phyloP scores from a whole-genome alignment of 2,888 invertebrate species.

The Drosophila yooni region DNA sequence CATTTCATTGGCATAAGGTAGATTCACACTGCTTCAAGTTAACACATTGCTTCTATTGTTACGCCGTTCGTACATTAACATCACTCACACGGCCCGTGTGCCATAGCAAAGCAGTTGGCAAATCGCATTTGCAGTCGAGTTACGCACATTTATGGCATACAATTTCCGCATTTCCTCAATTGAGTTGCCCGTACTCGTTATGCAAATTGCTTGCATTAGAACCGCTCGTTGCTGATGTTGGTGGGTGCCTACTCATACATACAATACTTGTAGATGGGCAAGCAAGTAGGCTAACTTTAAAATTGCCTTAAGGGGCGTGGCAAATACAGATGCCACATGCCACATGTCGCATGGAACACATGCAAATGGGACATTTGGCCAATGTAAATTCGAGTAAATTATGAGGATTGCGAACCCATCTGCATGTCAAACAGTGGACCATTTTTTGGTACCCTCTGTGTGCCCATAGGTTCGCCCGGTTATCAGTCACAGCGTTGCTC shows the following conservation, averaged over 20 bases:
- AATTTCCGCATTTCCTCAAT: conserved; percentile 32
- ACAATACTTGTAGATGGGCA: background rate
- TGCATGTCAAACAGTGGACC: conserved; percentile 58
- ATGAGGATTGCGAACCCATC: conserved; percentile 47
- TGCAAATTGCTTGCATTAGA: conserved; percentile 31
- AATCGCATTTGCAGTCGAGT: conserved; percentile 29
- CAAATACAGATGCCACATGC: conserved; percentile 19
- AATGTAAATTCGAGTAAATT: conserved; percentile 63
- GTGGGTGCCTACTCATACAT: background rate
- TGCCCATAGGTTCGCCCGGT: conserved; percentile 20
- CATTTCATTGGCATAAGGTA: background rate
- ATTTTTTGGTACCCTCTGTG: conserved; percentile 5
- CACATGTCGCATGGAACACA: conserved; percentile 7
- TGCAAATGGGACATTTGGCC: conserved; percentile 36
- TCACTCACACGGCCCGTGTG: conserved; percentile 23
- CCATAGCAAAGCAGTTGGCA: conserved; percentile 20
- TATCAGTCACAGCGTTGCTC: conserved; percentile 63
- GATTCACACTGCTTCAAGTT: background rate
- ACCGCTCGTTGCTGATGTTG: background rate
- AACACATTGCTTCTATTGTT: background rate
- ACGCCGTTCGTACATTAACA: background rate
- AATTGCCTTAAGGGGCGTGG: conserved; percentile 18
- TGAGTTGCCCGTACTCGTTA: conserved; percentile 20
- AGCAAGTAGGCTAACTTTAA: conserved; percentile 7
- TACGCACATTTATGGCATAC: conserved; percentile 30